Evolutionary conservation across 1,140 invertebrate species (phyloP).

Genomic region (Trinorchestia longiramus): DNA sequence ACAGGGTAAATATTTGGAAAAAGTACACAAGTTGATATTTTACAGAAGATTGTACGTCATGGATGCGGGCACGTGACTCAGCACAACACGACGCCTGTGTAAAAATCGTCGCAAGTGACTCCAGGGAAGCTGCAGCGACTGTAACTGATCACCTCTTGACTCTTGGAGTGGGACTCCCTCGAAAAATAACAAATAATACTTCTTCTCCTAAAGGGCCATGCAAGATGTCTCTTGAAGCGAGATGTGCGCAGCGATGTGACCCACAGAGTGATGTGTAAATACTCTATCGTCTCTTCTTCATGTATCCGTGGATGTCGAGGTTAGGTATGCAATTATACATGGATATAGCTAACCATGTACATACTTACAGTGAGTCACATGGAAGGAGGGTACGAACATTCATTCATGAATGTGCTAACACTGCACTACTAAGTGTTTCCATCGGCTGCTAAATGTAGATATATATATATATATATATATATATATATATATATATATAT

Average conservation of each 20-base stretch:
- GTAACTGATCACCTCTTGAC: constrained; percentile 53
- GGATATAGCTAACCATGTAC: neutral
- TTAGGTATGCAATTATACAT: neutral
- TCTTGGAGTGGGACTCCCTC: constrained; percentile 37
- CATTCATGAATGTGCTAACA: too few species aligned
- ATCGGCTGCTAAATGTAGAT: neutral
- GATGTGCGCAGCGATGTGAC: constrained; percentile 13
- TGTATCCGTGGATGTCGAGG: neutral
- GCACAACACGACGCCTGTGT: neutral
- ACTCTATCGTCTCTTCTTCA: neutral
- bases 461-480: neutral
- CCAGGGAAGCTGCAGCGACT: neutral
- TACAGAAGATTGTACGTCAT: neutral
- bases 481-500: neutral
- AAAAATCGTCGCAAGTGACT: neutral
- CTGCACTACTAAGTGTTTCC: too few species aligned
- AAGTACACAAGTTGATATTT: neutral
- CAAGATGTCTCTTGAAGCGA: neutral
- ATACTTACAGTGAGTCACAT: neutral
- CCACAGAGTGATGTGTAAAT: neutral
- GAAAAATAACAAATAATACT: constrained; percentile 40
- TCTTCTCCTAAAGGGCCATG: neutral
- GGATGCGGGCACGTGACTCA: neutral
- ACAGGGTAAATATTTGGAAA: neutral
- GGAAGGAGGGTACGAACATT: neutral